phyloP scores from a whole-genome alignment of 2,888 invertebrate species.

The Brachynemurus nebulosus region DNA sequence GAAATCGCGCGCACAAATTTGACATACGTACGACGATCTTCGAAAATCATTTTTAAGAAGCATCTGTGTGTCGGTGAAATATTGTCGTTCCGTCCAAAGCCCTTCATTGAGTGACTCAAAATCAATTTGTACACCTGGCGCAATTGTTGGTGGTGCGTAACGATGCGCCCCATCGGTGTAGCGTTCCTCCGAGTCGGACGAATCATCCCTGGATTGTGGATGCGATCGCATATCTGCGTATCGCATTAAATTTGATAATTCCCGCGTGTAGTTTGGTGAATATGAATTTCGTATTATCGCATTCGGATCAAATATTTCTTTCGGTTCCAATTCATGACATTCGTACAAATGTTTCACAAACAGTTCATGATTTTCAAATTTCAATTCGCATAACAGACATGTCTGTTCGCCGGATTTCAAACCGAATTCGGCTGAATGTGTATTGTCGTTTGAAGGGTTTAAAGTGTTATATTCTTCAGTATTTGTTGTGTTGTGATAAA shows the following conservation, averaged over 20 bases:
- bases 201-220: neutral
- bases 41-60: constrained; percentile 25
- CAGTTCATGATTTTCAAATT: constrained; percentile 32
- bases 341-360: constrained; percentile 37
- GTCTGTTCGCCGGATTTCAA: constrained; percentile 18
- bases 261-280: constrained; percentile 22
- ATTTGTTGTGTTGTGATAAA: too few relatives aligned
- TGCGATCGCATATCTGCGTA: constrained; percentile 25
- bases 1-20: constrained; percentile 34
- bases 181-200: neutral
- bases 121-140: neutral
- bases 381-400: constrained; percentile 38
- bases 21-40: constrained; percentile 25
- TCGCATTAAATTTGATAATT: constrained; percentile 29
- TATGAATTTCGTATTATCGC: too few relatives aligned
- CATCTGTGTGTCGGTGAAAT: constrained; percentile 8
- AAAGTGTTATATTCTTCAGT: too few relatives aligned
- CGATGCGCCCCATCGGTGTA: constrained; percentile 11
- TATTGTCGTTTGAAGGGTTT: too few relatives aligned
- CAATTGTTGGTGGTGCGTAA: neutral
- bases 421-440: too few relatives aligned
- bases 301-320: constrained; percentile 3
- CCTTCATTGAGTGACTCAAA: neutral
- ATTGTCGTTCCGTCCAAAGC: constrained; percentile 6
- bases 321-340: constrained; percentile 30